These are phyloP conservation scores for Anthopleura sola DNA, from an alignment of 64 coral and sea anemone genomes.

Conservation along the genomic window DNA sequence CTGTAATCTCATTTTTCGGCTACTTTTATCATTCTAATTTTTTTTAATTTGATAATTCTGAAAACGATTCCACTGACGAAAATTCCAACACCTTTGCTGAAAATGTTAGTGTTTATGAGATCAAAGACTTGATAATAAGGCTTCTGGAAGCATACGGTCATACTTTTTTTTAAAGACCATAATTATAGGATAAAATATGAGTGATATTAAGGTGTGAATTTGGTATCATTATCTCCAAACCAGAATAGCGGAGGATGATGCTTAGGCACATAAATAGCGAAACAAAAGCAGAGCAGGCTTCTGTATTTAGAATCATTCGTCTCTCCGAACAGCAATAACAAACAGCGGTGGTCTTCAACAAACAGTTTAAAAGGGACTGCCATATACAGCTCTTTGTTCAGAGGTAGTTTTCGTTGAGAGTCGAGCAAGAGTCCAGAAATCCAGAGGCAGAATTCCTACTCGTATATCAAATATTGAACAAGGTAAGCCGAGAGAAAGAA, in stretches of 20 bases:
- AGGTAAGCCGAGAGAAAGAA: not conserved
- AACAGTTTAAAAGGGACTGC: conserved; percentile 5
- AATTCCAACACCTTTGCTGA: not conserved
- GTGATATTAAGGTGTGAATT: not conserved
- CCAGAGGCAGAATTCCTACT: not conserved
- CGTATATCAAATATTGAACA: not conserved
- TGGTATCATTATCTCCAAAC: not conserved
- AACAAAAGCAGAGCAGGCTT: conserved; percentile 7
- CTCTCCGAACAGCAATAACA: not conserved
- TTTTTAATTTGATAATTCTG: not conserved
- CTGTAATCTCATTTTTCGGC: not conserved
- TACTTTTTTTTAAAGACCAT: not conserved
- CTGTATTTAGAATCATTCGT: not conserved
- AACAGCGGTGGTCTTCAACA: conserved; percentile 5
- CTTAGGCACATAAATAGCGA: not conserved
- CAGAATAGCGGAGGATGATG: conserved; percentile 3
- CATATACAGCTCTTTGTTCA: not conserved
- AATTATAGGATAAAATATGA: not conserved
- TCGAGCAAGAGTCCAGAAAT: not conserved
- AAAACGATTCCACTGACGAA: not conserved
- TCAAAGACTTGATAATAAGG: not conserved
- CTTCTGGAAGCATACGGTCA: not conserved
- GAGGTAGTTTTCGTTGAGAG: not conserved
- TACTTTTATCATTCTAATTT: not conserved
- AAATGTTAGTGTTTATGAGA: not conserved